Percentiles rank a stretch among this genome's conserved stretches.
These are phyloP conservation scores for Aphidius gifuensis DNA, from an alignment of 1,140 invertebrate genomes.

Conservation along the genomic window DNA sequence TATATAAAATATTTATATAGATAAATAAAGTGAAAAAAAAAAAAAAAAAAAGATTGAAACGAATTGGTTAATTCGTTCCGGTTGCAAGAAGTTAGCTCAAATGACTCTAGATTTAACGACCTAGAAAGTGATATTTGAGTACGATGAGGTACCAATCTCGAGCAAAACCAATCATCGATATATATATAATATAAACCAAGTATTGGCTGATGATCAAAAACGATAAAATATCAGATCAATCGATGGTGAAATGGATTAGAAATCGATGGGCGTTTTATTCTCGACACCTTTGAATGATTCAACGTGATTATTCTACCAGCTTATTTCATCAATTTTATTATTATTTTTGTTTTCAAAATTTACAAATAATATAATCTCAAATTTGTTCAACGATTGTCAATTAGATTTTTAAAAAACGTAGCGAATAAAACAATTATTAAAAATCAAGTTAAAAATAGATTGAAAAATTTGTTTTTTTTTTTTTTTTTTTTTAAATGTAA, in stretches of 20 bases:
- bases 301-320: no score
- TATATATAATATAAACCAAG: not conserved
- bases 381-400: no score
- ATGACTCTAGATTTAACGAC: conserved; percentile 43
- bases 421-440: not conserved
- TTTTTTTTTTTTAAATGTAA: not conserved
- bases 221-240: conserved; percentile 22
- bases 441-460: not conserved
- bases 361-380: not conserved
- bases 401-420: no score
- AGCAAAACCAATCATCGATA: not conserved
- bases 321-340: no score
- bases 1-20: conserved; percentile 15
- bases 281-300: conserved; percentile 9
- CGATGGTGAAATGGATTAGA: conserved; percentile 33
- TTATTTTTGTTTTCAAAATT: not conserved
- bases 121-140: conserved; percentile 51
- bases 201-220: conserved; percentile 10
- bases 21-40: conserved; percentile 31
- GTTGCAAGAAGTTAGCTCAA: conserved; percentile 30
- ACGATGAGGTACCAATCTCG: conserved; percentile 2
- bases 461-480: not conserved
- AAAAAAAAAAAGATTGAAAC: conserved; percentile 31
- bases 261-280: conserved; percentile 34
- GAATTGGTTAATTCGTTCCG: conserved; percentile 35